A percentile compares a stretch with the other conserved stretches of the same genome.
Evolutionary conservation across 1,140 invertebrate genomes (phyloP).

Genomic region (Helicoverpa zea): DNA sequence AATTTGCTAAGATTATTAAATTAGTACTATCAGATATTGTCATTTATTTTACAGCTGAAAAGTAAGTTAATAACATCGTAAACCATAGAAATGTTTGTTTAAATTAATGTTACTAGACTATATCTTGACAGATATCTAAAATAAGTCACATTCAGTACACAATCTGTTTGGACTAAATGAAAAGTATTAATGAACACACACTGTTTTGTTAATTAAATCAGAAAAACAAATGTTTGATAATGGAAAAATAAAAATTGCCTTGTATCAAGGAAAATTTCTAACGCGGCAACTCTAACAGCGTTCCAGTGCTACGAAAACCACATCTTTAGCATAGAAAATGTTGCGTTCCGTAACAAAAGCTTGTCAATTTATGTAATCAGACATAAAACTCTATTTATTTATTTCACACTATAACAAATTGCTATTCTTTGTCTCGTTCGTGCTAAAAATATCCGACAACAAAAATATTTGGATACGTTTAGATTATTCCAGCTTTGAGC

Average conservation of each 20-base stretch:
- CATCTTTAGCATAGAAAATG: conserved; percentile 3
- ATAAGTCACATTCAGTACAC: too few relatives aligned
- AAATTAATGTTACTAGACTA: too few relatives aligned
- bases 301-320: not conserved
- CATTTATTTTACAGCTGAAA: too few relatives aligned
- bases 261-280: not conserved
- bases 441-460: conserved; percentile 24
- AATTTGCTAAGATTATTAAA: too few relatives aligned
- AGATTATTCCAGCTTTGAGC: not conserved
- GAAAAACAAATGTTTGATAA: not conserved
- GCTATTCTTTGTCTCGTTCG: not conserved
- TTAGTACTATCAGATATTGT: too few relatives aligned
- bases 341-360: not conserved
- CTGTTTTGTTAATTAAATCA: not conserved
- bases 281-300: conserved; percentile 11
- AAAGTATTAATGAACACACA: too few relatives aligned
- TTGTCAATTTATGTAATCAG: not conserved
- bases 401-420: not conserved
- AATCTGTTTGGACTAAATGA: too few relatives aligned
- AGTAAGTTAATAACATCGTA: too few relatives aligned
- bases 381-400: not conserved
- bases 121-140: too few relatives aligned
- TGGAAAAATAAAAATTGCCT: not conserved
- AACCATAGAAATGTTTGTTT: too few relatives aligned
- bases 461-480: conserved; percentile 7